Evolutionary conservation across 2,888 invertebrate species (phyloP).

Genomic region (Uropetala carovei): DNA sequence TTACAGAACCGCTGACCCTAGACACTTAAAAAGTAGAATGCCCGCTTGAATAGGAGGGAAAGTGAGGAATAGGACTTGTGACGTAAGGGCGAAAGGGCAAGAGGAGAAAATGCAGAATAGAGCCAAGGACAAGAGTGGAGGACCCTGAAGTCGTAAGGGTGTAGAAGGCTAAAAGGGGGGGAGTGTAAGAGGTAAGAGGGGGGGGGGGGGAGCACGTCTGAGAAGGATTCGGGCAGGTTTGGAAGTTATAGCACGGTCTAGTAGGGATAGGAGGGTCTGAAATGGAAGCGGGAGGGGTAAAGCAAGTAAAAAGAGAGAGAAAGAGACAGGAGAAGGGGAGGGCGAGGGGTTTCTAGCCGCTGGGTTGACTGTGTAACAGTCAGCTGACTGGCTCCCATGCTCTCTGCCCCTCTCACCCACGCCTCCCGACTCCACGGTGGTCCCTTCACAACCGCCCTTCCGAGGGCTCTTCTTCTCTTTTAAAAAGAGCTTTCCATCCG

Average conservation of each 20-base stretch:
- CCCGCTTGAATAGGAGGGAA: neutral
- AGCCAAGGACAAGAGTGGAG: neutral
- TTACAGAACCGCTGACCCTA: neutral
- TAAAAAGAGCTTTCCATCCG: slow-evolving; percentile 40
- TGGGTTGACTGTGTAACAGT: slow-evolving; percentile 38
- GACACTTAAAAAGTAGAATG: neutral
- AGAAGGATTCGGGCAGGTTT: neutral
- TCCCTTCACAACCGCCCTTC: slow-evolving; percentile 13
- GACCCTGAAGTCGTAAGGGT: neutral
- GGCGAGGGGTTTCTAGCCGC: slow-evolving; percentile 30
- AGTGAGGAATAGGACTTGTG: neutral
- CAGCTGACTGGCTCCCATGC: slow-evolving; percentile 59
- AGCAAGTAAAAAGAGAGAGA: slow-evolving; percentile 14
- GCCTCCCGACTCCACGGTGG: neutral
- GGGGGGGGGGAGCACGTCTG: neutral
- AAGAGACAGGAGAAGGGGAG: neutral
- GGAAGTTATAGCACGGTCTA: neutral
- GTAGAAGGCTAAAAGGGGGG: neutral
- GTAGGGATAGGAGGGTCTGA: neutral
- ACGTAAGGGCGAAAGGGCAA: neutral
- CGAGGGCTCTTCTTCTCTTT: neutral
- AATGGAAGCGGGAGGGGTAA: neutral
- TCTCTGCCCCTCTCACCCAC: neutral
- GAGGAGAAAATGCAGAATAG: slow-evolving; percentile 3
- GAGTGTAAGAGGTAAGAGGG: too few species aligned